Percentiles rank a stretch among this genome's conserved stretches.
Evolutionary conservation across 1,140 invertebrate genomes (phyloP).

Genomic region (Aphaenogaster rudis): DNA sequence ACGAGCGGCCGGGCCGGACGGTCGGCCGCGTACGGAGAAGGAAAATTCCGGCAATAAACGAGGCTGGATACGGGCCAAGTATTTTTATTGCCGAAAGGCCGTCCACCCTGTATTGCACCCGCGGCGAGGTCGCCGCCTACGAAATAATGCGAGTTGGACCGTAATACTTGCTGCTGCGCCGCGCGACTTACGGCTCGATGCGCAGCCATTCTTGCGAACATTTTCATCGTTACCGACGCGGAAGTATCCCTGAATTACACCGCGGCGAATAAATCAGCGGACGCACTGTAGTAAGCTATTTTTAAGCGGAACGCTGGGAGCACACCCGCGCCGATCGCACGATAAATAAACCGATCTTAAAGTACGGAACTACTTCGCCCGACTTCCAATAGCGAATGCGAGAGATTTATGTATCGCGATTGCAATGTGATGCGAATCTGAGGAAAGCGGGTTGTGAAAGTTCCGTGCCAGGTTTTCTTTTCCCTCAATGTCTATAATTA

Average conservation of each 20-base stretch:
- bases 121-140: conserved; percentile 65
- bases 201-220: conserved; percentile 72
- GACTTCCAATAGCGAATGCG: conserved; percentile 61
- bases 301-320: conserved; percentile 45
- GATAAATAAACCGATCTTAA: conserved; percentile 64
- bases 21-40: conserved; percentile 52
- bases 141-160: conserved; percentile 70
- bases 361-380: conserved; percentile 59
- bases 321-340: conserved; percentile 38
- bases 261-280: conserved; percentile 61
- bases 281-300: conserved; percentile 58
- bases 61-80: conserved; percentile 72
- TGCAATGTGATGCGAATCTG: conserved; percentile 47
- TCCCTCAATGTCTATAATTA: neutral
- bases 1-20: conserved; percentile 52
- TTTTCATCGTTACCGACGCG: conserved; percentile 69
- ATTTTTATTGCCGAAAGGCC: conserved; percentile 73
- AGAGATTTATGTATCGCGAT: conserved; percentile 54
- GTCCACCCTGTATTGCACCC: conserved; percentile 45
- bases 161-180: conserved; percentile 68
- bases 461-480: conserved; percentile 1
- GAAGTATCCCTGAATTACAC: conserved; percentile 63
- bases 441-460: conserved; percentile 9
- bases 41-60: conserved; percentile 77
- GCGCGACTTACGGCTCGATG: conserved; percentile 69